Conservation (phyloP, 2,797 vertebrate species). For the Enoplosus armatus region DNA sequence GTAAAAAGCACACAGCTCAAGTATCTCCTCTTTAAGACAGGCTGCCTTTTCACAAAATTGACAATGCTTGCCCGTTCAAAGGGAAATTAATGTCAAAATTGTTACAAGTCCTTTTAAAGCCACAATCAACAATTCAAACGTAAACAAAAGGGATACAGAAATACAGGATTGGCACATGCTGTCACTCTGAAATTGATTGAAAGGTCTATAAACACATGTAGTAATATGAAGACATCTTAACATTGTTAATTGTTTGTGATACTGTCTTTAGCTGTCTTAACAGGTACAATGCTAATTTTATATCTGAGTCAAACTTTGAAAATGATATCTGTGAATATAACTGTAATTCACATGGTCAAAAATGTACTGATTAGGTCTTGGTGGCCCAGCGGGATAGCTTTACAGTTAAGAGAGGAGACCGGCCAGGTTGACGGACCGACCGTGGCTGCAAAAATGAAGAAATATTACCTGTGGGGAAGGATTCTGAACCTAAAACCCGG, state of each 20-base stretch:
- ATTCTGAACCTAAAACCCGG: slow-evolving; percentile 60
- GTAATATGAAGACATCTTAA: not conserved
- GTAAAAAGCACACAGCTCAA: slow-evolving; percentile 13
- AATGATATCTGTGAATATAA: slow-evolving; percentile 32
- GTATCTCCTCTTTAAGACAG: slow-evolving; percentile 26
- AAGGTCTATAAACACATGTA: not conserved
- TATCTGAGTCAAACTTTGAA: slow-evolving; percentile 27
- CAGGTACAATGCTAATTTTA: not conserved
- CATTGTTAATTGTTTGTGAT: not conserved
- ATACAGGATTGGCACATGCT: not conserved
- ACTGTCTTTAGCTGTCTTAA: not conserved
- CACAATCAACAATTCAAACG: not conserved
- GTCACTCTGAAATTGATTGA: not conserved
- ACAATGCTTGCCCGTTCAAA: not conserved
- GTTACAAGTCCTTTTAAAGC: not conserved
- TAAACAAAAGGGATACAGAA: not conserved
- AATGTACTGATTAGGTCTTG: slow-evolving; percentile 46
- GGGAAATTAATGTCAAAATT: not conserved
- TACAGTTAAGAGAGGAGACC: slow-evolving; percentile 49
- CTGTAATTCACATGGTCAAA: slow-evolving; percentile 30
- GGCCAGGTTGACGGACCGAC: slow-evolving; percentile 43
- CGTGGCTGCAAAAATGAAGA: slow-evolving; percentile 73
- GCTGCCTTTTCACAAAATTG: slow-evolving; percentile 5
- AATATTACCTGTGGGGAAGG: slow-evolving; percentile 68
- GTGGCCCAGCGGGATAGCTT: slow-evolving; percentile 18